phyloP scores from a whole-genome alignment of 2,888 invertebrate genomes.

The Lasioglossum calceatum region DNA sequence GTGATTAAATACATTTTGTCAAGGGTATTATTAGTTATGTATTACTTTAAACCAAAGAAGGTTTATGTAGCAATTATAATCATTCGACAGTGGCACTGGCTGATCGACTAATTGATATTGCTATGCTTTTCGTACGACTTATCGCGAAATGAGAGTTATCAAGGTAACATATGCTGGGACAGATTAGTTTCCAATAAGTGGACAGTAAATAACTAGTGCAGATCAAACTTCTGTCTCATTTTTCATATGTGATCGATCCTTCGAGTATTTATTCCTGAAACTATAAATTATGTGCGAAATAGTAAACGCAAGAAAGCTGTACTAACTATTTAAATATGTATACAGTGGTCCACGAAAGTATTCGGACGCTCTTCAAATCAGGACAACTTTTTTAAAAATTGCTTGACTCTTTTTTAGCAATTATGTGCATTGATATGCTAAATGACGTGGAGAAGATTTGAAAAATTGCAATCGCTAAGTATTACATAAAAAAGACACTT shows the following conservation, averaged over 20 bases:
- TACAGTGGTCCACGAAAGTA: too few species aligned
- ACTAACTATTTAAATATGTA: constrained; percentile 2
- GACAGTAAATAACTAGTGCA: neutral
- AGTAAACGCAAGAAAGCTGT: constrained; percentile 22
- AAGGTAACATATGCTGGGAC: neutral
- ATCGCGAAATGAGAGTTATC: neutral
- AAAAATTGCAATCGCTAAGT: too few species aligned
- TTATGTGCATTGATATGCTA: too few species aligned
- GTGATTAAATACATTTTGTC: neutral
- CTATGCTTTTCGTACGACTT: neutral
- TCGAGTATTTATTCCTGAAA: neutral
- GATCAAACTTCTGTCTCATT: neutral
- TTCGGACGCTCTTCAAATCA: too few species aligned
- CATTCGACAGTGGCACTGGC: neutral
- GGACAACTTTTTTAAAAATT: too few species aligned
- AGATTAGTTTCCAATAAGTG: neutral
- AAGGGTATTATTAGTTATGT: neutral
- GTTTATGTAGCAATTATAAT: neutral
- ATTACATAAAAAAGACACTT: too few species aligned
- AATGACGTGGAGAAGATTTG: too few species aligned
- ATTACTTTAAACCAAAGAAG: too few species aligned
- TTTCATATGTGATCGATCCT: neutral
- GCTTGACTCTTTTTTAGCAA: too few species aligned
- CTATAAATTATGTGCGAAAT: neutral
- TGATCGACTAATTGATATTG: neutral